These are phyloP conservation scores for Drosophila simulans DNA, from an alignment of 1,140 invertebrate genomes.

Conservation along the genomic window DNA sequence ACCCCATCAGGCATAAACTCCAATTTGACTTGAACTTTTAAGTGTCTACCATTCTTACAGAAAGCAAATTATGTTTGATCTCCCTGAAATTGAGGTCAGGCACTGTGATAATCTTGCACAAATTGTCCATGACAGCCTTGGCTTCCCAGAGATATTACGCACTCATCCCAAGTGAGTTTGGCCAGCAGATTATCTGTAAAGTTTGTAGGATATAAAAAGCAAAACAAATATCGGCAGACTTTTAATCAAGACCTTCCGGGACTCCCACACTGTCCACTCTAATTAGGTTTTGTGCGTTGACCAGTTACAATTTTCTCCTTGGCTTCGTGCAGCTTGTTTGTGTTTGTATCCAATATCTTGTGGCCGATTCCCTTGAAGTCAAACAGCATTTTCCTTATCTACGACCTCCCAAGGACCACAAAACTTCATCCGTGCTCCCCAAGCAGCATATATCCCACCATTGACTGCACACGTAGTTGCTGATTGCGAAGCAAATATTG, in stretches of 20 bases:
- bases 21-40: too few relatives aligned
- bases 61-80: too few relatives aligned
- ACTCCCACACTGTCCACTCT: slow-evolving; percentile 8
- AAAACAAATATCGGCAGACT: slow-evolving; percentile 1
- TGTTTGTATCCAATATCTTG: slow-evolving; percentile 26
- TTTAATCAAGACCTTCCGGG: neutral
- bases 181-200: slow-evolving; percentile 1
- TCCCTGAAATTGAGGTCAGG: too few relatives aligned
- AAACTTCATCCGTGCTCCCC: slow-evolving; percentile 33
- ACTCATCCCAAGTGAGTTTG: neutral
- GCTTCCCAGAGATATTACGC: neutral
- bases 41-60: too few relatives aligned
- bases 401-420: slow-evolving; percentile 8
- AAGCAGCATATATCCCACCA: slow-evolving; percentile 35
- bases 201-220: neutral
- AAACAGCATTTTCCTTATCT: slow-evolving; percentile 65
- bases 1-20: too few relatives aligned
- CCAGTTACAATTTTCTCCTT: slow-evolving; percentile 1
- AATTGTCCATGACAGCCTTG: too few relatives aligned
- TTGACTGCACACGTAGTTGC: slow-evolving; percentile 67
- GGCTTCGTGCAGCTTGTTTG: neutral
- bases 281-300: slow-evolving; percentile 38
- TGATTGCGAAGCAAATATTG: slow-evolving; percentile 80
- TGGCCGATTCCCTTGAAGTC: slow-evolving; percentile 26
- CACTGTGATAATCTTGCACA: too few relatives aligned